Base-by-base conservation (phyloP, 1,140 invertebrate species). In the Portunus trituberculatus region DNA sequence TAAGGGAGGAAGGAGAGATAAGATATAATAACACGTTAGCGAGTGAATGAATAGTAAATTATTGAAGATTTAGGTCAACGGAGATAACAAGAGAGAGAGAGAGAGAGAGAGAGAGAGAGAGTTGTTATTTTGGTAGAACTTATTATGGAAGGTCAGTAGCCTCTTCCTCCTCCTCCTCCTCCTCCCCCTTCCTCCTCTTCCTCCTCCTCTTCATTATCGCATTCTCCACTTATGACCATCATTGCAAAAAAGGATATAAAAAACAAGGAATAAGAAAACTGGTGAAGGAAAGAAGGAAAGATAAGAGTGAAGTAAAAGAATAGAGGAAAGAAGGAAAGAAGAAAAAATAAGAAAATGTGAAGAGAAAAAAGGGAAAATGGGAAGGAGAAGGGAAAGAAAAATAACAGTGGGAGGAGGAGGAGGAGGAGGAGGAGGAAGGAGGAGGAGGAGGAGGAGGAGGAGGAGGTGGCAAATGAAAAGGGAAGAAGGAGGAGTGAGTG, bases 31-130 rank as follows among this genome's bases (percentile, higher is more conserved):
- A 76, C 20, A 76, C n/a, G 67, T n/a, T 25, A n/a, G 67, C n/a
- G 67, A n/a, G n/a, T 76, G 6, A 76, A n/a, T 2, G 86, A 39
- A 2, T 29, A 31, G 2, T 29, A 31, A 29, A 45, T 88, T 32
- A 28, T 6, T 39, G 31, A 28, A 45, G 86, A 88, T 39, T 88
- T 8, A 45, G 86, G 45, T 20, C 31, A 46, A 88, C 32, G 10
- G 31, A 8, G 86, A 88, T 16, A 88, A 28, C 3, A 29, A 88
- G 86, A 88, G 86, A 88, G 86, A 88, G 86, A 88, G 86, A 88
- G 86, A 88, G 86, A 88, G 86, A 88, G 86, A 88, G 86, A 88
- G 86, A 88, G 86, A 88, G 86, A 88, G 86, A 88, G 86, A 32
- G 86, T 25, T 25, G 67, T 76, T n/a, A 76, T 76, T 76, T 76